Conservation (phyloP, 2,797 vertebrate species). For the Megaceryle alcyon region DNA sequence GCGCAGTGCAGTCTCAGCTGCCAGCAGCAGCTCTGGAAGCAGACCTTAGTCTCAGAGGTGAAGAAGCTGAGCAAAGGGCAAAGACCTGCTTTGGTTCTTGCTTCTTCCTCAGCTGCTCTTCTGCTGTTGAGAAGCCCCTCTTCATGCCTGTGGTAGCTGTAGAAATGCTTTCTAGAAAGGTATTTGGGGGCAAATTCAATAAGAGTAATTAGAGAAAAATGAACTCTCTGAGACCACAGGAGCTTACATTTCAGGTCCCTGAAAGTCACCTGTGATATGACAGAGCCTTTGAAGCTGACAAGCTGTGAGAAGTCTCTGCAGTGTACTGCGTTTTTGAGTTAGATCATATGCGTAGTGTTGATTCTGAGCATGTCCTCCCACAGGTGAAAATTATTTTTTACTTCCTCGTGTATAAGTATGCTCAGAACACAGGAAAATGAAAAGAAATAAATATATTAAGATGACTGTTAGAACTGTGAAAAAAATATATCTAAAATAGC, state of each 20-base stretch:
- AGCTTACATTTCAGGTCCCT: neutral
- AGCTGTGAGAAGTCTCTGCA: neutral
- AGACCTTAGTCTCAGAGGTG: accelerated
- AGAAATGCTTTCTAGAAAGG: neutral
- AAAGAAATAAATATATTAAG: neutral
- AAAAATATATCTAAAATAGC: neutral
- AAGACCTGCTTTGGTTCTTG: neutral
- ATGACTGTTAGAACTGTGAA: neutral
- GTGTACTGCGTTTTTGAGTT: neutral
- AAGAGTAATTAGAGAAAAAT: neutral
- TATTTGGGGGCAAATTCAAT: neutral
- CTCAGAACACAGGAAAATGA: neutral
- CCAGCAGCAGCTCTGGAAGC: neutral
- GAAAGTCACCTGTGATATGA: accelerated
- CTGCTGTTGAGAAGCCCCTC: neutral
- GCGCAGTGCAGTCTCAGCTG: accelerated
- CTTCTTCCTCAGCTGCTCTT: neutral
- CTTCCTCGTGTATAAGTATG: neutral
- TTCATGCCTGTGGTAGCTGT: neutral
- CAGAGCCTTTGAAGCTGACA: neutral
- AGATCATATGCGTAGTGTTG: neutral
- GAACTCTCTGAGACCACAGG: accelerated
- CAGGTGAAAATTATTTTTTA: neutral
- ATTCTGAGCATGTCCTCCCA: neutral
- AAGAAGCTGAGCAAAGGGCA: neutral